Evolutionary conservation across 30 jellyfish, hydroid and myxozoan genomes (phyloP), one percentile per base, ranked within the genome.

Genomic region (Mastigias papua): DNA sequence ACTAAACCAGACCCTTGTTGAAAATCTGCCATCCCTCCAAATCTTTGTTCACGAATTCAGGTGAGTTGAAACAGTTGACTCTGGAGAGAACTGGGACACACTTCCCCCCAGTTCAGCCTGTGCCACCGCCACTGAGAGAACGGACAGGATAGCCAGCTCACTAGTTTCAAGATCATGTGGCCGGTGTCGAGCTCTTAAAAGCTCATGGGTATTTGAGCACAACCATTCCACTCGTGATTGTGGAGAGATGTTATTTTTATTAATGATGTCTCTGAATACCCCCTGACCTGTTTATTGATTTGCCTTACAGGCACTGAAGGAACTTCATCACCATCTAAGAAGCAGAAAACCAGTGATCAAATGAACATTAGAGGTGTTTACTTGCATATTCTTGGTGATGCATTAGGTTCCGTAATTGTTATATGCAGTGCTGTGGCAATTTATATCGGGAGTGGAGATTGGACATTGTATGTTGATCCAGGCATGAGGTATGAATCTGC

Each of bases 391-490:
- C 97, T 91, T 58, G 99, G 99, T 34, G 99, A 95, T 60, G 99
- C 99, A n/a, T 86, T 95, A 2, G 99, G 99, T 20, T 95, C 99
- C 0, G 98, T 95, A 26, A 84, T 95, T 28, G 99, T 95, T 25
- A 81, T 95, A 34, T 57, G 89, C 77, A 94, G 97, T 58, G 98
- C 97, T 0, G 30, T 94, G 64, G 86, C 94, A 3, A 84, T 94
- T 17, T 71, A 94, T 51, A 89, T 35, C 65, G 96, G 95, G 51
- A 87, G 83, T 31, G 97, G 97, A 17, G 64, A 35, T 34, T 94
- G 98, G 98, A 94, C 98, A n/a, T 81, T 94, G 28, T 94, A 89
- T 46, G 92, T 94, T 34, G 98, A 94, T 46, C 98, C 98, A 13
- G 98, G 69, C 37, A 79, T 94, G 97, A 94, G 98, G 98, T 87